Base-by-base conservation (phyloP, 2,888 invertebrate genomes). In the Spodoptera picta region DNA sequence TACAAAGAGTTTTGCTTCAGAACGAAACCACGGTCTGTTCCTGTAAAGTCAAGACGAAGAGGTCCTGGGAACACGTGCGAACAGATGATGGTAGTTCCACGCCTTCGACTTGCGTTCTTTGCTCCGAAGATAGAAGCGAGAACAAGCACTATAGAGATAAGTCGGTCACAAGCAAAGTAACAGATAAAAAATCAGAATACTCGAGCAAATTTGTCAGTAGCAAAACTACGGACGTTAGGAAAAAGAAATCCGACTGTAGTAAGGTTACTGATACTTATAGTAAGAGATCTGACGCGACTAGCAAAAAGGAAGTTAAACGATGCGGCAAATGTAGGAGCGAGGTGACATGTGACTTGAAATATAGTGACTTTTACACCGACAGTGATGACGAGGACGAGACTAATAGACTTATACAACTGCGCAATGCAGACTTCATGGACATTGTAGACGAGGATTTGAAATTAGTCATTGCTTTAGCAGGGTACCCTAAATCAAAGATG, bases 401-500 rank as follows among this genome's bases (percentile, higher is more conserved):
- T 0, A 89, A 90, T 63, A 84, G 90, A 72, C 77, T 94, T 2
- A 91, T 91, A 71, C 87, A 89, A 55, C 73, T 92, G 3, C 82
- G 94, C 23, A 89, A 85, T 55, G 82, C 85, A 19, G 94, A 94
- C 72, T 94, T 94, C 65, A 76, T 85, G 77, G 90, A 90, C 52
- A 87, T 92, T 0, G 90, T 93, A n/a, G 91, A 90, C 3, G 89
- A 92, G 19, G 68, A 85, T 36, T 67, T 92, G 7, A 94, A 91
- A 72, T 69, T 94, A 7, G 91, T 92, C 1, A 81, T 94, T 24
- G 91, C 91, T 5, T 70, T 92, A 60, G 87, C 89, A 0, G 93
- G 91, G 0, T 94, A 94, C 44, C 94, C 94, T 0, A 92, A 90
- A 73, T 84, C 87, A 0, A 93, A 92, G 65, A 92, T 94, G 88